Evolutionary conservation across 2,888 invertebrate genomes (phyloP), one percentile per base, ranked within the genome.

Genomic region (Metacarcinus magister): DNA sequence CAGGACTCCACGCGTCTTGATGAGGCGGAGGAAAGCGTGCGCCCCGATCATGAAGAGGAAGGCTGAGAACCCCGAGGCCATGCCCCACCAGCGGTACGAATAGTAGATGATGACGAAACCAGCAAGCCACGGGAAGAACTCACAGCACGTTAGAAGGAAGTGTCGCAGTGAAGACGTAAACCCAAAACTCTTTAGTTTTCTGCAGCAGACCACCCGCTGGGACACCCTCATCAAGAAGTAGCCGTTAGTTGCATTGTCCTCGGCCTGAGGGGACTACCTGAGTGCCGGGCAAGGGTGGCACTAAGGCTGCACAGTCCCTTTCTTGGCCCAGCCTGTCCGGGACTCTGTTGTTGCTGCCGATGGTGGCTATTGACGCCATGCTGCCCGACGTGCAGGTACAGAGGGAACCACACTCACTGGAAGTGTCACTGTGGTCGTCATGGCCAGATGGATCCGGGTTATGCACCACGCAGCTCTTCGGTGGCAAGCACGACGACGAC

Each of bases 81-180:
- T 87, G n/a, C 96, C 96, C 96, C 96, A 96, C 96, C 94, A 95
- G 89, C 54, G 44, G 90, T 93, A 96, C n/a, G 87, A 82, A 46
- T 96, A 96, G 89, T 96, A 96, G 93, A 96, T 96, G 75, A 95
- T 75, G 48, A 96, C 67, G 46, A 95, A 92, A 4, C 96, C 95
- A 39, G 93, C 94, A 3, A 96, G 23, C 96, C 95, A 95, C 13
- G 95, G 96, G 46, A 48, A 93, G 67, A 96, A 93, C 67, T 96
- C 96, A n/a, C 82, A 44, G 32, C 32, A 16, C 23, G 92, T 96
- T 19, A 92, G 16, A 13, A 96, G 60, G 39, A 44, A 39, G 32
- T 32, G 13, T 43, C 54, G 13, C 44, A 96, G n/a, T 23, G 89
- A 60, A 8, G 82, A 7, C 23, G 60, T 19, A 7, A 94, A 2